phyloP scores from a whole-genome alignment of 2,113 vertebrate genomes.

The Apteryx owenii region DNA sequence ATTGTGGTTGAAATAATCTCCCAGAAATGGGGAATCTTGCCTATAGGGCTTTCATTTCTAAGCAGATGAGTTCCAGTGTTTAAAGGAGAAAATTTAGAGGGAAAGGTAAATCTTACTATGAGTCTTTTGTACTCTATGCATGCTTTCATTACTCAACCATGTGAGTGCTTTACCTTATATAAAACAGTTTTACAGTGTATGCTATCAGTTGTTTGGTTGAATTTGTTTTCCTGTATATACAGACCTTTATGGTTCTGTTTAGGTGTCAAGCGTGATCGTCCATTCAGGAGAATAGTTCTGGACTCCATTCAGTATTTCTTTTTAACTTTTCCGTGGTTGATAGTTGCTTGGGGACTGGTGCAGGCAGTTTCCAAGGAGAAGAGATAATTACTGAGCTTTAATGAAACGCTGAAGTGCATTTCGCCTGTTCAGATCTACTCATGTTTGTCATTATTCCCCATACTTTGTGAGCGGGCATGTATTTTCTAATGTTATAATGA shows the following conservation, averaged over 20 bases:
- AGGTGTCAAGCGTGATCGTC: not conserved
- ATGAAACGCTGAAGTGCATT: not conserved
- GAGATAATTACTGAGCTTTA: not conserved
- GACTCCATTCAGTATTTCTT: not conserved
- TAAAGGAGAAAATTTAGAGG: not conserved
- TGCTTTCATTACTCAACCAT: not conserved
- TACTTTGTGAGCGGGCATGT: not conserved
- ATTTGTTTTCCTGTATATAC: not conserved
- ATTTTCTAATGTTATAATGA: not conserved
- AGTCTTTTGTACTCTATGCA: not conserved
- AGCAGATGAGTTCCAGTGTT: not conserved
- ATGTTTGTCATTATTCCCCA: not conserved
- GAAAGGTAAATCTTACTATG: not conserved
- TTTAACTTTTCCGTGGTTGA: not conserved
- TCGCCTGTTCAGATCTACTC: not conserved
- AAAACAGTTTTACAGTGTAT: not conserved
- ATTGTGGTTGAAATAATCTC: not conserved
- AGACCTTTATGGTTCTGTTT: not conserved
- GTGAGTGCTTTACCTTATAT: not conserved
- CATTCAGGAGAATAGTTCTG: not conserved
- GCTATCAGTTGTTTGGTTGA: not conserved
- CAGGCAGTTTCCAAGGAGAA: not conserved
- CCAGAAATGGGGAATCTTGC: not conserved
- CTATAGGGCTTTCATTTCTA: not conserved
- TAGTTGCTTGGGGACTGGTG: not conserved